Percentiles rank a stretch among this genome's conserved stretches.
Conservation (phyloP, 2,797 vertebrate genomes). For the Gadopsis marmoratus region DNA sequence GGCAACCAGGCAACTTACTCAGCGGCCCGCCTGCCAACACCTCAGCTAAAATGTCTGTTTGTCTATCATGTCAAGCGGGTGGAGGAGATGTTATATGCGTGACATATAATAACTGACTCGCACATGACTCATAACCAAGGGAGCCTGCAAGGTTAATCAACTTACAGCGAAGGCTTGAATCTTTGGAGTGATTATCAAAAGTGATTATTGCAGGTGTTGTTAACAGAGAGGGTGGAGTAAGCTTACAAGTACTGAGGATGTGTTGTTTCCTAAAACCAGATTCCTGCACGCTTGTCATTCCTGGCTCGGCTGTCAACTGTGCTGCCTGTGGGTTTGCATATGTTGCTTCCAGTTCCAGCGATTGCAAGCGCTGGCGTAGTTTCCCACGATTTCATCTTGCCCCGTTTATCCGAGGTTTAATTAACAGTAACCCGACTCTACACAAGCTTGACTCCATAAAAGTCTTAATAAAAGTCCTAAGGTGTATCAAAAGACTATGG, state of each 20-base stretch:
- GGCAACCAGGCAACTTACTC: conserved; percentile 30
- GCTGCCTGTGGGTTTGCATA: conserved; percentile 3
- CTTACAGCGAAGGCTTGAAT: background rate
- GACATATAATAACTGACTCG: conserved; percentile 46
- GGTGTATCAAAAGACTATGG: background rate
- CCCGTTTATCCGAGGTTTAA: background rate
- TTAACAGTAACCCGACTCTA: background rate
- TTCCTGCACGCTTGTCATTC: conserved; percentile 71
- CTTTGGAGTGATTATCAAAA: background rate
- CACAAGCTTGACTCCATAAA: background rate
- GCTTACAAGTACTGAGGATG: conserved; percentile 55
- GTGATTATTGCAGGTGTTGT: conserved; percentile 23
- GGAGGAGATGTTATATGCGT: conserved; percentile 26
- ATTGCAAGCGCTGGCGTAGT: background rate
- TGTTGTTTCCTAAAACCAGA: conserved; percentile 73
- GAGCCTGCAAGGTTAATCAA: conserved; percentile 5
- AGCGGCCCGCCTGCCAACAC: conserved; percentile 51
- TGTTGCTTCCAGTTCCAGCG: background rate
- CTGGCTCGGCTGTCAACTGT: conserved; percentile 38
- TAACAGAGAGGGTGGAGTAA: conserved; percentile 40
- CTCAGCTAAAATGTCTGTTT: conserved; percentile 8
- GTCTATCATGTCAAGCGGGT: conserved; percentile 31
- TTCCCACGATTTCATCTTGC: background rate
- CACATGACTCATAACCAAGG: conserved; percentile 38
- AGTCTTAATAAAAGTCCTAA: background rate